These are phyloP conservation scores for Drosophila leontia DNA, from an alignment of 1,140 invertebrate species.

Conservation along the genomic window DNA sequence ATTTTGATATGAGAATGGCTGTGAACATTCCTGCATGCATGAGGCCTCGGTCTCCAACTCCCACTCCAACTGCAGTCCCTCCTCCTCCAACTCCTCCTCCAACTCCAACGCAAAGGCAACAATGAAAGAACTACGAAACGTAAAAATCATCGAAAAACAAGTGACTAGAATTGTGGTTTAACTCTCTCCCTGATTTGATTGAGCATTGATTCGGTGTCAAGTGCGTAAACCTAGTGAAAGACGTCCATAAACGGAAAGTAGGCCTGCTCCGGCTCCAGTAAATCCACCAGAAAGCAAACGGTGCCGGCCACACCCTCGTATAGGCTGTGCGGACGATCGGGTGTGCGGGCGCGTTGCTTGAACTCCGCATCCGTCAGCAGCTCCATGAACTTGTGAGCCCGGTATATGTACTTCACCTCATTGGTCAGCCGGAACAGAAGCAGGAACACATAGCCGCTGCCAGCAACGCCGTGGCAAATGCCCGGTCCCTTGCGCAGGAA, in stretches of 20 bases:
- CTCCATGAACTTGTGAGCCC: conserved; percentile 91
- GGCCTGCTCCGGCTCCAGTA: conserved; percentile 90
- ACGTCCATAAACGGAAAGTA: conserved; percentile 95
- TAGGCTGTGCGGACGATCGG: conserved; percentile 93
- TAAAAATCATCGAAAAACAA: conserved; percentile 19
- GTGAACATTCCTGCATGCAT: conserved; percentile 59
- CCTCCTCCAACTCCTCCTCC: neutral
- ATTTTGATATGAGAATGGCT: conserved; percentile 80
- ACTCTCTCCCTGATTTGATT: conserved; percentile 59
- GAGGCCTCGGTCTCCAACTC: conserved; percentile 3
- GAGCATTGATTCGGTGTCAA: conserved; percentile 3
- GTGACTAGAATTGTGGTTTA: conserved; percentile 60
- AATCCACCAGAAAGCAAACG: conserved; percentile 92
- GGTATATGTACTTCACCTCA: conserved; percentile 89
- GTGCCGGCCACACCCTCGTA: conserved; percentile 95
- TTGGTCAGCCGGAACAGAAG: conserved; percentile 91
- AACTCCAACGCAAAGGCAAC: conserved; percentile 45
- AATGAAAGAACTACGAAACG: conserved; percentile 37
- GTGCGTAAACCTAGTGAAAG: conserved; percentile 85
- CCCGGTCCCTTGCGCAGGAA: conserved; percentile 93
- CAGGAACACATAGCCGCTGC: conserved; percentile 94
- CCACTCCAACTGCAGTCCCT: neutral
- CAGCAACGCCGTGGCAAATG: conserved; percentile 94
- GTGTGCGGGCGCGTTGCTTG: conserved; percentile 88
- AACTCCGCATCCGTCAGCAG: conserved; percentile 91